These are phyloP conservation scores for Chloroclysta siterata DNA, from an alignment of 2,888 invertebrate species.

Conservation along the genomic window DNA sequence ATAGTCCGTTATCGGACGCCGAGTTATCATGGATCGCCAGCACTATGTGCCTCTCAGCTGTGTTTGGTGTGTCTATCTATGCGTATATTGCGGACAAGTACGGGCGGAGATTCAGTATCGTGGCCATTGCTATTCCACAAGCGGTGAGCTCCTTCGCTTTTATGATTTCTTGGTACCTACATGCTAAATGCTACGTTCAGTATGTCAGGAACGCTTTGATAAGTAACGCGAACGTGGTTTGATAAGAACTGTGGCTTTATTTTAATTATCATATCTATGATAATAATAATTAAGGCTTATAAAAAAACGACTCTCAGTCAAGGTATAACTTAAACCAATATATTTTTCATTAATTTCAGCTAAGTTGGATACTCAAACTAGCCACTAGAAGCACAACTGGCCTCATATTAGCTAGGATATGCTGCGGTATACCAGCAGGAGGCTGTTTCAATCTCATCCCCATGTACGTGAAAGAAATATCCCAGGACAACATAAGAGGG, in stretches of 20 bases:
- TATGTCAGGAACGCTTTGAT: constrained; percentile 34
- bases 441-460: constrained; percentile 64
- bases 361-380: constrained; percentile 65
- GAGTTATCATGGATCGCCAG: constrained; percentile 77
- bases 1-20: constrained; percentile 61
- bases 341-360: constrained; percentile 46
- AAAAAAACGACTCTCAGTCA: too few relatives aligned
- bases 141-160: constrained; percentile 57
- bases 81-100: constrained; percentile 67
- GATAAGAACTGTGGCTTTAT: not conserved
- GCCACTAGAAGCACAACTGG: constrained; percentile 48
- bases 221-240: constrained; percentile 11
- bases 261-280: too few relatives aligned
- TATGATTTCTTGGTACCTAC: constrained; percentile 47
- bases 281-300: too few relatives aligned
- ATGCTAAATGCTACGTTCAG: constrained; percentile 52
- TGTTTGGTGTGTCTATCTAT: constrained; percentile 65
- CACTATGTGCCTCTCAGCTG: constrained; percentile 61
- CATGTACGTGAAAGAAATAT: constrained; percentile 69
- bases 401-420: constrained; percentile 57
- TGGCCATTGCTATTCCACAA: constrained; percentile 76
- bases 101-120: constrained; percentile 71
- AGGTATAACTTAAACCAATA: too few relatives aligned
- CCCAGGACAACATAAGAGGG: constrained; percentile 66
- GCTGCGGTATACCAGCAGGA: constrained; percentile 61